Evolutionary conservation across 1,140 invertebrate genomes (phyloP).

Genomic region (Drosophila fuyamai): DNA sequence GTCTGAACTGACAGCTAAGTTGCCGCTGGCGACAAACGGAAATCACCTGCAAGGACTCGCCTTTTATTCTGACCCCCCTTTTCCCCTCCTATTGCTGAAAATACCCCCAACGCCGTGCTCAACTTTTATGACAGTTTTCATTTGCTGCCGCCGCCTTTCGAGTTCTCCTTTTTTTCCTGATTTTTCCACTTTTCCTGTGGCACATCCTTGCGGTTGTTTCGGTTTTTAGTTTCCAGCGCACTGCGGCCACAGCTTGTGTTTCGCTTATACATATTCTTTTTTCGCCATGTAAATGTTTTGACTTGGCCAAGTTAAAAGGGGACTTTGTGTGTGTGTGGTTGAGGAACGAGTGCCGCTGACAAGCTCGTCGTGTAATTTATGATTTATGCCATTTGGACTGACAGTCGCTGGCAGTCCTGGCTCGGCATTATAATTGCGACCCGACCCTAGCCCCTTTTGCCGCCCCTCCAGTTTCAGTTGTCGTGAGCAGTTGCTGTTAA

Average conservation of each 20-base stretch:
- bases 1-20: slow-evolving; percentile 54
- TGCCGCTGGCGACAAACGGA: slow-evolving; percentile 55
- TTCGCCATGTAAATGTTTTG: slow-evolving; percentile 42
- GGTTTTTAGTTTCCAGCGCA: slow-evolving; percentile 57
- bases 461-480: slow-evolving; percentile 4
- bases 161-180: neutral
- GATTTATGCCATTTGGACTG: slow-evolving; percentile 68
- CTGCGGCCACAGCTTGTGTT: slow-evolving; percentile 42
- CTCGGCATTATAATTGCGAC: slow-evolving; percentile 44
- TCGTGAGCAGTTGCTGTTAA: slow-evolving; percentile 21
- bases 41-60: slow-evolving; percentile 59
- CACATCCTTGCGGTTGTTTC: slow-evolving; percentile 40
- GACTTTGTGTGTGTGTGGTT: slow-evolving; percentile 1
- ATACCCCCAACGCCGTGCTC: slow-evolving; percentile 36
- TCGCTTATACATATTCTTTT: slow-evolving; percentile 39
- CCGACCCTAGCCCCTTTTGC: slow-evolving; percentile 8
- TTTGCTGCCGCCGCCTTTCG: slow-evolving; percentile 12
- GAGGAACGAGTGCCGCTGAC: slow-evolving; percentile 61
- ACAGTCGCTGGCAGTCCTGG: slow-evolving; percentile 39
- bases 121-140: slow-evolving; percentile 69
- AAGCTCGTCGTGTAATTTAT: slow-evolving; percentile 70
- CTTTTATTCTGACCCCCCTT: neutral
- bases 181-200: slow-evolving; percentile 1
- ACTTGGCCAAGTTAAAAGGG: slow-evolving; percentile 8
- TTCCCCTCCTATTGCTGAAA: slow-evolving; percentile 20